A percentile compares a stretch with the other conserved stretches of the same genome.
Conservation (phyloP, 2,888 invertebrate genomes). For the Agapostemon virescens region DNA sequence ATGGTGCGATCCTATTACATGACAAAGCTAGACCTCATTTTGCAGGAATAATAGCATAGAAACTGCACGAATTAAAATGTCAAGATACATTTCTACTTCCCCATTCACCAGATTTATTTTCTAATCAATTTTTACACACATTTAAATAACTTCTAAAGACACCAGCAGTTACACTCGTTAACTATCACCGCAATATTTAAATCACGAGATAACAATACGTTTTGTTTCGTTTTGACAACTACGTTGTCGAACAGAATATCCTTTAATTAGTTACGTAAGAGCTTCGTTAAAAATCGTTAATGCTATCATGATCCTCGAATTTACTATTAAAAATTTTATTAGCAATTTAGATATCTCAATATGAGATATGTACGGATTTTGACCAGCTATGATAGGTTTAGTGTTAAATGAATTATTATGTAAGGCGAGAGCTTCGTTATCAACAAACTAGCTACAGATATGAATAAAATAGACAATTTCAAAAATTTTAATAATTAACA, state of each 20-base stretch:
- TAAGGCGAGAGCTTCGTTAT: no score
- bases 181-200: not conserved
- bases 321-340: no score
- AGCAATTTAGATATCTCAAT: no score
- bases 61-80: not conserved
- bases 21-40: conserved; percentile 4
- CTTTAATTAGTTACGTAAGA: not conserved
- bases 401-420: no score
- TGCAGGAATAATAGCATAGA: conserved; percentile 1
- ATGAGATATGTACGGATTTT: no score
- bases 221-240: not conserved
- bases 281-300: not conserved
- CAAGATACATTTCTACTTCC: not conserved
- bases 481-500: no score
- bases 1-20: conserved; percentile 6
- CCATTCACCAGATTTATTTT: not conserved
- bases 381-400: no score
- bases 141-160: not conserved
- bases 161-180: not conserved
- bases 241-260: no score
- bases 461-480: no score
- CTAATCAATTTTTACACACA: not conserved
- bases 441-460: no score
- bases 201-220: not conserved
- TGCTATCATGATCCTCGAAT: not conserved